Conservation (phyloP, 1,140 invertebrate genomes). For the Tribolium castaneum region DNA sequence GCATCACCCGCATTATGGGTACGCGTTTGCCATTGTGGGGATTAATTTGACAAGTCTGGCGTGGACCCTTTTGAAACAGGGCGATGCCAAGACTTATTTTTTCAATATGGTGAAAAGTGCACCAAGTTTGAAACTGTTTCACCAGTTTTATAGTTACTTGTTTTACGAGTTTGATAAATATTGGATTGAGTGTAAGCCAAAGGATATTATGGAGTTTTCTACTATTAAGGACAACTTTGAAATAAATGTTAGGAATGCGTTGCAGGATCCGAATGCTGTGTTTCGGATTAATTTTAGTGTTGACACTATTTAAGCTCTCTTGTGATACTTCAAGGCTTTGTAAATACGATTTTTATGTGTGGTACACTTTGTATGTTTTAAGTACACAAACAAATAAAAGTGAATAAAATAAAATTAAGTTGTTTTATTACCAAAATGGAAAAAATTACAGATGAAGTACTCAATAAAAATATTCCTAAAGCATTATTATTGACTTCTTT, state of each 20-base stretch:
- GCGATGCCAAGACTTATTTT: conserved; percentile 90
- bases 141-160: conserved; percentile 94
- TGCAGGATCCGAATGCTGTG: conserved; percentile 73
- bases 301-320: conserved; percentile 52
- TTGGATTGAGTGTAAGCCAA: conserved; percentile 91
- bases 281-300: conserved; percentile 81
- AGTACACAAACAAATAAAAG: background rate
- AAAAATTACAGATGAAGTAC: too few species aligned
- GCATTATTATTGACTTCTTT: too few species aligned
- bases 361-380: conserved; percentile 1
- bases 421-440: too few species aligned
- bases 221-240: conserved; percentile 88
- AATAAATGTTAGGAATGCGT: conserved; percentile 72
- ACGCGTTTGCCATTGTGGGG: conserved; percentile 89
- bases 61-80: conserved; percentile 82
- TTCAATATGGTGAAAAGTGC: conserved; percentile 84
- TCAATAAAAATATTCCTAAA: too few species aligned
- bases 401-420: too few species aligned
- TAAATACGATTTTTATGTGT: background rate
- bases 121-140: conserved; percentile 84
- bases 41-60: conserved; percentile 96
- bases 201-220: conserved; percentile 95
- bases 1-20: conserved; percentile 88
- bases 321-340: background rate
- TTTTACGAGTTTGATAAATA: conserved; percentile 95